Evolutionary conservation across 2,888 invertebrate species (phyloP), one percentile per base, ranked within the genome.

Genomic region (Hirtodrosophila trivittata): DNA sequence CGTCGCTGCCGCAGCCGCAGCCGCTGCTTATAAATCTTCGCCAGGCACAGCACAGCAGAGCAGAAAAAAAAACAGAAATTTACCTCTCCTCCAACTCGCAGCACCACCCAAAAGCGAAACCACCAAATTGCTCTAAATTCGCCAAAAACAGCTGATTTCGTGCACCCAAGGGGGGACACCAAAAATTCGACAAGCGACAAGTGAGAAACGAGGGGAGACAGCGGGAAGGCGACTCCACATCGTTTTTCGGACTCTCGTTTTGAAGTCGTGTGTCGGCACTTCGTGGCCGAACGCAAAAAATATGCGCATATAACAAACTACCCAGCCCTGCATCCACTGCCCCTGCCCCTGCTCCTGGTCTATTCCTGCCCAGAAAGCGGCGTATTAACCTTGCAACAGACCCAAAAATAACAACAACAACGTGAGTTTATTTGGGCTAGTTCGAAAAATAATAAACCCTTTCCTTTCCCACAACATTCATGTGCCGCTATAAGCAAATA

Each of bases 91-190:
- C n/a, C 32, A 63, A 46, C 18, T 21, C 5, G 18, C 5, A 5
- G 18, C 18, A 5, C 18, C 55, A 66, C 56, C 32, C 46, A 39
- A 67, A 62, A 75, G 51, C 47, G 65, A 81, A 58, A 66, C 71
- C 60, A 59, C 57, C 62, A 71, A 77, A 87, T 85, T 87, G 83
- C 83, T 83, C 83, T 83, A 83, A 71, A 83, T 83, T 83, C 76
- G 87, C 85, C 80, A 83, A 80, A 83, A 83, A 87, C 83, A 83
- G 83, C 83, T 83, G 83, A 86, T 86, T 85, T 83, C 62, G 71
- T 75, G 18, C 18, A 5, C 18, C 52, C n/a, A 9, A 28, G 18
- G 5, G 18, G 18, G 18, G 18, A 52, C 54, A 60, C 67, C 76
- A 83, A 81, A 21, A 21, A 21, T 21, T 77, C 78, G 74, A 72